These are phyloP conservation scores for Danio rerio DNA, from an alignment of 2,113 vertebrate species.

Conservation along the genomic window GRCz12tu NC_133185.1:36501001-36501500, in stretches of 20 bases:
- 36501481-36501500: background rate
- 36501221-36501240: conserved; percentile 55
- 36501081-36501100: conserved; percentile 61
- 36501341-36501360: background rate
- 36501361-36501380: conserved; percentile 34
- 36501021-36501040: conserved; percentile 67
- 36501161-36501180: conserved; percentile 12
- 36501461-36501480: background rate
- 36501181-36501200: conserved; percentile 53
- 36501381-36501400: background rate
- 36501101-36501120: conserved; percentile 62
- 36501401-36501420: background rate
- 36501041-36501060: conserved; percentile 53
- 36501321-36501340: conserved; percentile 31
- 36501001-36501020: conserved; percentile 62
- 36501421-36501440: conserved; percentile 14
- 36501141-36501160: conserved; percentile 24
- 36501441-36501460: background rate
- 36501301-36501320: conserved; percentile 38
- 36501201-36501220: conserved; percentile 18
- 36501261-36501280: conserved; percentile 58
- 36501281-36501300: conserved; percentile 45
- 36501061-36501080: conserved; percentile 47
- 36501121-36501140: conserved; percentile 5
- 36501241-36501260: conserved; percentile 46